Conservation (phyloP, 2,113 vertebrate species). For the Numida meleagris region DNA sequence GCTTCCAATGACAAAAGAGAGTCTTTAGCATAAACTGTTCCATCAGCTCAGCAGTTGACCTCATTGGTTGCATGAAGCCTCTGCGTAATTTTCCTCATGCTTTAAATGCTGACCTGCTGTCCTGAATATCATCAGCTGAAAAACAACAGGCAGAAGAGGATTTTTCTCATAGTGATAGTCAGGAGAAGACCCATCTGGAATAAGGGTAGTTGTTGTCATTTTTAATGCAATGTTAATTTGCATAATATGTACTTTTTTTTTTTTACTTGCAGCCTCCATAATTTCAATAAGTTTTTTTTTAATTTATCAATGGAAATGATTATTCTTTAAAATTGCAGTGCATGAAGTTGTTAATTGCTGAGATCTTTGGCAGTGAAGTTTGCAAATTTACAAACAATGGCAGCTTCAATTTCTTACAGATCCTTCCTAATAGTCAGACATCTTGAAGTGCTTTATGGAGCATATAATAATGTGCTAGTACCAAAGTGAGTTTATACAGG, state of each 20-base stretch:
- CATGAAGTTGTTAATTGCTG: background rate
- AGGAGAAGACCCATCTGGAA: background rate
- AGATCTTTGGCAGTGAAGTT: background rate
- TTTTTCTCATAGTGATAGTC: background rate
- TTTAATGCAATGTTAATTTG: background rate
- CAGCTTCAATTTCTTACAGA: background rate
- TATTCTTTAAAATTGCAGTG: background rate
- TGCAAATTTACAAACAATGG: background rate
- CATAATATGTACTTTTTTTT: background rate
- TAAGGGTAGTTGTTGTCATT: background rate
- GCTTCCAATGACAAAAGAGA: background rate
- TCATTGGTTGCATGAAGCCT: background rate
- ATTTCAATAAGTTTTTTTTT: background rate
- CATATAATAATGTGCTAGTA: slow-evolving; percentile 12
- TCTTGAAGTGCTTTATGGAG: slow-evolving; percentile 26
- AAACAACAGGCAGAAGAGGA: background rate
- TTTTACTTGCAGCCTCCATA: background rate
- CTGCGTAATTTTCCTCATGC: background rate
- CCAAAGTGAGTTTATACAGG: slow-evolving; percentile 25
- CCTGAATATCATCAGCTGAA: background rate
- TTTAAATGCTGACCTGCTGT: background rate
- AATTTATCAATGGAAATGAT: background rate
- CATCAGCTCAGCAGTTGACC: background rate
- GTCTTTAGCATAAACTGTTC: background rate
- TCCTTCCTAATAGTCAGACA: background rate